phyloP scores from a whole-genome alignment of 2,113 vertebrate species.

The Sisor rabdophorus region DNA sequence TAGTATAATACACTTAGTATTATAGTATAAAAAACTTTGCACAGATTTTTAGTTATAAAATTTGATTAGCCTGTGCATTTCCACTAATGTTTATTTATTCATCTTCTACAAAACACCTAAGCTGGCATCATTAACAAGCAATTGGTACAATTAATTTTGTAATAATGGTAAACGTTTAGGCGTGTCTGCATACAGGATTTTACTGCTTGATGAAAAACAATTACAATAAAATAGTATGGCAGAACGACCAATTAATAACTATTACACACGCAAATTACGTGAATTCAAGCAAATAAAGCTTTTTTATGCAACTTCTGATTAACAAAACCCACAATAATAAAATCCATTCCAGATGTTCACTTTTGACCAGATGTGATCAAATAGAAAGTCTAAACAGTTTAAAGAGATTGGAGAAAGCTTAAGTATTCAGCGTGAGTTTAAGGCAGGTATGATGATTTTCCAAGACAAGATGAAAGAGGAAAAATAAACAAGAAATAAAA shows the following conservation, averaged over 20 bases:
- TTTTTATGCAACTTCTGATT: not conserved
- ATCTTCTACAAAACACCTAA: not conserved
- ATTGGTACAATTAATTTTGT: not conserved
- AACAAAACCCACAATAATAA: not conserved
- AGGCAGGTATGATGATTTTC: slow-evolving; percentile 13
- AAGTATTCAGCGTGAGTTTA: no score
- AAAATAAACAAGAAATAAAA: slow-evolving; percentile 47
- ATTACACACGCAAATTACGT: not conserved
- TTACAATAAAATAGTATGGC: not conserved
- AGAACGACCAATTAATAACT: not conserved
- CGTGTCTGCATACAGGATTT: not conserved
- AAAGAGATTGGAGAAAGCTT: not conserved
- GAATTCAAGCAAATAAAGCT: not conserved
- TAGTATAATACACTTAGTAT: no score
- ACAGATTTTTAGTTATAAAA: not conserved
- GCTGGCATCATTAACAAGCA: not conserved
- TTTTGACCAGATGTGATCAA: no score
- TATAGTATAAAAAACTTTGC: no score
- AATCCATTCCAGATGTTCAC: not conserved
- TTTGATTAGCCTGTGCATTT: not conserved
- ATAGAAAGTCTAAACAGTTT: not conserved
- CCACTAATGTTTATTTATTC: not conserved
- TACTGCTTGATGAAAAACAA: not conserved
- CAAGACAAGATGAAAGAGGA: slow-evolving; percentile 43
- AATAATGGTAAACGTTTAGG: not conserved